These are phyloP conservation scores for Agapornis roseicollis DNA, from an alignment of 2,113 vertebrate species.

Conservation along the genomic window DNA sequence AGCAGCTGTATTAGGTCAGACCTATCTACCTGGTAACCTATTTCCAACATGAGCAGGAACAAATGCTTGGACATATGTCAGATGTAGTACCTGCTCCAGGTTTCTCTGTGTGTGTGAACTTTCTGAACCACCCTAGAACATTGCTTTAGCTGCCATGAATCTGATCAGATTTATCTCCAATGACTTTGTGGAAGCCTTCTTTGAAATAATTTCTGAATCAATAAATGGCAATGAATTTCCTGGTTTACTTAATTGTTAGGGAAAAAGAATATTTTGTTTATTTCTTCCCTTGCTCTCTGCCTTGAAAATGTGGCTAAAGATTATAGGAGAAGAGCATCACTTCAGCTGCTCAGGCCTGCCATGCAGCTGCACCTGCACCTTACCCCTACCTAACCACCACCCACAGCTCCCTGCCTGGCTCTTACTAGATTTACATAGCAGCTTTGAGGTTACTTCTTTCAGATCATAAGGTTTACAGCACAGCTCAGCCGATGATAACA, in stretches of 20 bases:
- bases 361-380: not conserved
- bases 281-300: not conserved
- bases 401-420: not conserved
- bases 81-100: not conserved
- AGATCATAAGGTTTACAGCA: not conserved
- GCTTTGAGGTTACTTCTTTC: not conserved
- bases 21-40: not conserved
- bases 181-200: not conserved
- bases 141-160: not conserved
- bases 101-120: not conserved
- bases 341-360: not conserved
- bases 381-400: not conserved
- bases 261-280: not conserved
- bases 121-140: not conserved
- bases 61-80: not conserved
- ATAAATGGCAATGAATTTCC: not conserved
- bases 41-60: not conserved
- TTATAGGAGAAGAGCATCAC: not conserved
- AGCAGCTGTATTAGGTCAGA: not conserved
- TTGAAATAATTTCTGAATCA: not conserved
- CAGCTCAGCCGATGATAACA: not conserved
- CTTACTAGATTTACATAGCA: not conserved
- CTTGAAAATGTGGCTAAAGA: not conserved
- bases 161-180: not conserved
- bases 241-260: not conserved